Conservation (phyloP, 1,140 invertebrate species). For the Hermatobates lingyangjiaoensis region DNA sequence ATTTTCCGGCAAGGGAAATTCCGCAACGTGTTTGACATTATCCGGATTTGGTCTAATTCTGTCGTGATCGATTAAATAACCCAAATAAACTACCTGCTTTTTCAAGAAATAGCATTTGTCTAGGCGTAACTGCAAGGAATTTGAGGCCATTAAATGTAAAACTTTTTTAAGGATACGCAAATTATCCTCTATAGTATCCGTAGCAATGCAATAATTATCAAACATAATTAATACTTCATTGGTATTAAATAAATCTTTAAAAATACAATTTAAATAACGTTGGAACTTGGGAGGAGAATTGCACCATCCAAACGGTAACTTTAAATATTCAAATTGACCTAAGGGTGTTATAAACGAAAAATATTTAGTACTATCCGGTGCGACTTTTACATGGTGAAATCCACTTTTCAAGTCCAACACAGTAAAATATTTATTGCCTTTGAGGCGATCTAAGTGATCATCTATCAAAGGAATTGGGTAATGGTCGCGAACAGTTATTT, state of each 20-base stretch:
- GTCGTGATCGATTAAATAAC: background rate
- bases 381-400: conserved; percentile 25
- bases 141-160: background rate
- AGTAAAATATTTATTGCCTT: conserved; percentile 19
- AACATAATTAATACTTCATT: conserved; percentile 16
- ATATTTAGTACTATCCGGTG: conserved; percentile 21
- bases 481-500: conserved; percentile 20
- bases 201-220: conserved; percentile 18
- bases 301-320: conserved; percentile 26
- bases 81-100: conserved; percentile 7
- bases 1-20: background rate
- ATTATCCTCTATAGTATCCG: conserved; percentile 9
- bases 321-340: conserved; percentile 23
- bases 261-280: conserved; percentile 19
- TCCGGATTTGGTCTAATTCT: background rate
- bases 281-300: conserved; percentile 26
- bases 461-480: conserved; percentile 23
- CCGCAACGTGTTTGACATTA: background rate
- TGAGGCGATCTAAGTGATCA: conserved; percentile 21
- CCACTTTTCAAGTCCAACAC: conserved; percentile 20
- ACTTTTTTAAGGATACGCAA: background rate
- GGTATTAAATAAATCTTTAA: conserved; percentile 11
- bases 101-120: conserved; percentile 15
- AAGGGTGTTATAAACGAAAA: conserved; percentile 26
- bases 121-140: background rate